Conservation (phyloP, 2,797 vertebrate species). For the Antrozous pallidus region DNA sequence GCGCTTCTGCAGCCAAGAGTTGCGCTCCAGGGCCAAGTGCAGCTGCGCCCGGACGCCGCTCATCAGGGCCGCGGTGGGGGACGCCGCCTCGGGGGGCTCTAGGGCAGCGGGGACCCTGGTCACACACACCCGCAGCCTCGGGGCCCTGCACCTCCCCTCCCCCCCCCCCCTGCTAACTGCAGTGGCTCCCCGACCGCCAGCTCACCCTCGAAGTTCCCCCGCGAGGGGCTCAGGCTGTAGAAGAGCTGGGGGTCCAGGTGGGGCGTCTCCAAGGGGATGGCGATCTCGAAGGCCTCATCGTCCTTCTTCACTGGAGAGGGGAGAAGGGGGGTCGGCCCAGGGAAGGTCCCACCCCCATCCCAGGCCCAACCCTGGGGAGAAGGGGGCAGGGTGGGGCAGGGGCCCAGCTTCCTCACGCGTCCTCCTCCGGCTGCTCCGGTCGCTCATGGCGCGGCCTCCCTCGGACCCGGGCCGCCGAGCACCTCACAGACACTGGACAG, state of each 20-base stretch:
- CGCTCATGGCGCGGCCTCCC: slow-evolving; percentile 58
- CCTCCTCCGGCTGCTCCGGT: slow-evolving; percentile 49
- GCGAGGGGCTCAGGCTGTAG: slow-evolving; percentile 87
- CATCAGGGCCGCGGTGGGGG: slow-evolving; percentile 88
- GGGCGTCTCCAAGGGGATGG: slow-evolving; percentile 88
- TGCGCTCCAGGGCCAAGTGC: slow-evolving; percentile 93
- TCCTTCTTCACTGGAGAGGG: slow-evolving; percentile 86
- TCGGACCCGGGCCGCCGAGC: slow-evolving; percentile 18
- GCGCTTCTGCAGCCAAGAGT: slow-evolving; percentile 93
- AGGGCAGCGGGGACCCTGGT: background rate
- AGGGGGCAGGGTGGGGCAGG: background rate
- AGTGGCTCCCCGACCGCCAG: background rate
- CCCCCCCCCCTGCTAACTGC: too few relatives aligned
- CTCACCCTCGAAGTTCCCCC: slow-evolving; percentile 88
- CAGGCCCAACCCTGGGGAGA: background rate
- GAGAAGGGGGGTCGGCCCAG: background rate
- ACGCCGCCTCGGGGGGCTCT: slow-evolving; percentile 78
- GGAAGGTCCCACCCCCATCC: background rate
- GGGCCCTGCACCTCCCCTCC: background rate
- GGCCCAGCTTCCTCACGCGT: slow-evolving; percentile 66
- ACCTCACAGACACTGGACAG: slow-evolving; percentile 55
- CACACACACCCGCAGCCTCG: background rate
- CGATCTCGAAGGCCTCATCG: slow-evolving; percentile 87
- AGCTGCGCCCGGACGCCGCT: slow-evolving; percentile 90
- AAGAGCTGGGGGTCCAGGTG: slow-evolving; percentile 87